phyloP scores from a whole-genome alignment of 2,888 invertebrate genomes.

The Tupiocoris notatus region DNA sequence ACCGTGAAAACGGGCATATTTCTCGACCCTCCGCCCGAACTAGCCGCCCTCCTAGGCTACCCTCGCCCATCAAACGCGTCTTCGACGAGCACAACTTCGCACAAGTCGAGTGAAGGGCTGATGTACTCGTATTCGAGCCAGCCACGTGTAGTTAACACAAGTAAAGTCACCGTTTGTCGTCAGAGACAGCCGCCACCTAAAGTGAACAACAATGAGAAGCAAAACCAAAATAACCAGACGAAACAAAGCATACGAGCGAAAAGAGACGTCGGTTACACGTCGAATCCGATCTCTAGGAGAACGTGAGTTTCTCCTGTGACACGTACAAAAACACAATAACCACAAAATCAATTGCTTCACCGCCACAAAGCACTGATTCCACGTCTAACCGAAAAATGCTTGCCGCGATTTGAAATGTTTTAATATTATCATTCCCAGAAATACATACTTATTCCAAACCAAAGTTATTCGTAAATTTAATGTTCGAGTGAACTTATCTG shows the following conservation, averaged over 20 bases:
- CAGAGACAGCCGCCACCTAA: constrained; percentile 41
- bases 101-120: constrained; percentile 52
- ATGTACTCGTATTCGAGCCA: constrained; percentile 53
- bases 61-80: constrained; percentile 54
- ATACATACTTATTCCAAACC: no score
- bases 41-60: constrained; percentile 65
- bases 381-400: no score
- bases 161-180: constrained; percentile 36
- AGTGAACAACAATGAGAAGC: constrained; percentile 35
- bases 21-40: constrained; percentile 72
- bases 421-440: no score
- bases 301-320: constrained; percentile 39
- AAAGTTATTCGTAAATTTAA: no score
- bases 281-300: constrained; percentile 25
- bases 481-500: no score
- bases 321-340: no score
- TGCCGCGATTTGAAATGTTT: no score
- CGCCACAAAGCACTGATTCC: background rate
- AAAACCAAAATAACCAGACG: constrained; percentile 27
- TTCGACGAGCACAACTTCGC: constrained; percentile 48
- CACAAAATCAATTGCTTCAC: no score
- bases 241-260: constrained; percentile 39
- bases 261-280: constrained; percentile 31
- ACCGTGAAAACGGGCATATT: constrained; percentile 78
- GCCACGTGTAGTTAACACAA: constrained; percentile 51